Evolutionary conservation across 1,140 invertebrate species (phyloP), one percentile per base, ranked within the genome.

Genomic region (Drosophila ambigua): DNA sequence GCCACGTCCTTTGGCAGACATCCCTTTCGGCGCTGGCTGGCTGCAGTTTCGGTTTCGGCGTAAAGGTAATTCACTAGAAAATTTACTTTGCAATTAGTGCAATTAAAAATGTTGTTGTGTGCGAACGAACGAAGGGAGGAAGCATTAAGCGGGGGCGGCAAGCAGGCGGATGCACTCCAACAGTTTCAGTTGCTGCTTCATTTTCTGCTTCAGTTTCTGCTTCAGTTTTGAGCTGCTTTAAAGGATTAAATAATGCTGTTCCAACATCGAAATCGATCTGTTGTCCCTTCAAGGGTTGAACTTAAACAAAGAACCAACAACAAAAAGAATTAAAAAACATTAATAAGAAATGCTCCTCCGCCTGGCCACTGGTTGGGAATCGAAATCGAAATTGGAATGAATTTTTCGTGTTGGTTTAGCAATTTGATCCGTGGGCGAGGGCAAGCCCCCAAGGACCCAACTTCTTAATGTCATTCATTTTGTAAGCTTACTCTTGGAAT

Each of bases 391-490:
- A 74, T 62, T 24, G 23, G 53, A 39, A 39, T 59, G 63, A 59
- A 60, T 64, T 71, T 52, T 43, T 60, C 9, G 15, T 11, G 79
- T 88, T 88, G 87, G 63, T 64, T 83, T 62, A 83, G 83, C 84
- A 88, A 88, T 83, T 83, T 77, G 76, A 87, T 87, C 61, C 60
- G 64, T 43, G n/a, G 58, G 50, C 69, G 28, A 48, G 49, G 57
- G 16, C 57, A 39, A 28, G 20, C 20, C 65, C 65, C 69, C 50
- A 60, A 72, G 74, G 59, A 72, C 62, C 71, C 76, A 89, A 78
- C 84, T 88, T 88, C 83, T 89, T 88, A 78, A 89, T 88, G 79
- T 84, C 84, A 84, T 89, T 88, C 83, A 89, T 83, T 88, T 88
- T 89, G 79, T 89, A 89, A 89, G 83, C 84, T 89, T 77, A 77